phyloP scores from a whole-genome alignment of 2,888 invertebrate species.

The Catotricha subobsoleta region DNA sequence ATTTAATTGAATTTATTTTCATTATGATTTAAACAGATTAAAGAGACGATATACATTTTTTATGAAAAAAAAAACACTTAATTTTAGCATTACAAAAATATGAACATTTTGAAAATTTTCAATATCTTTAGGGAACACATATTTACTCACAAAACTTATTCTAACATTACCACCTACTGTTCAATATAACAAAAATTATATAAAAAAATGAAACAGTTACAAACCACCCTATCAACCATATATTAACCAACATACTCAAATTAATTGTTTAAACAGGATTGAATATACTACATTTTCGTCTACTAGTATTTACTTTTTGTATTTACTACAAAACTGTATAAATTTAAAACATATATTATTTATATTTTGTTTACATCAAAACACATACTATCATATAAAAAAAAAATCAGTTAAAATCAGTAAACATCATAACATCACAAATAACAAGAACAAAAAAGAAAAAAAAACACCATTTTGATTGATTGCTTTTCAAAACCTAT shows the following conservation, averaged over 20 bases:
- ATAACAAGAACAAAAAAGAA: neutral
- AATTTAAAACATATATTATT: neutral
- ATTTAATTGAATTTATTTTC: too few species aligned
- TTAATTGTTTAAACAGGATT: slow-evolving; percentile 6
- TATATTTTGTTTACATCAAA: neutral
- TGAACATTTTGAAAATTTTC: too few species aligned
- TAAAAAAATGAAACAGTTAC: slow-evolving; percentile 1
- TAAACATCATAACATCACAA: neutral
- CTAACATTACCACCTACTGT: too few species aligned
- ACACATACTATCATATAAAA: neutral
- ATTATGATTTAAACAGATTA: too few species aligned
- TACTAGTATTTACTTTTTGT: slow-evolving; percentile 20
- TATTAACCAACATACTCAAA: neutral
- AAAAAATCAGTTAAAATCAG: neutral
- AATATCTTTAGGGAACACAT: too few species aligned
- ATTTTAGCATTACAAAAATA: too few species aligned
- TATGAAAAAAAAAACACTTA: too few species aligned
- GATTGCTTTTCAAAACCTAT: slow-evolving; percentile 2
- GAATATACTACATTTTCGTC: slow-evolving; percentile 32
- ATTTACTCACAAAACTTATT: too few species aligned
- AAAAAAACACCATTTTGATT: neutral
- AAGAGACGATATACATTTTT: too few species aligned
- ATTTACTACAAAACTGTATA: neutral
- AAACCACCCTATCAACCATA: neutral
- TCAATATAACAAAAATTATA: too few species aligned